These are phyloP conservation scores for Sebastes trivittatus DNA, from an alignment of 2,797 vertebrate genomes.

Conservation along the genomic window DNA sequence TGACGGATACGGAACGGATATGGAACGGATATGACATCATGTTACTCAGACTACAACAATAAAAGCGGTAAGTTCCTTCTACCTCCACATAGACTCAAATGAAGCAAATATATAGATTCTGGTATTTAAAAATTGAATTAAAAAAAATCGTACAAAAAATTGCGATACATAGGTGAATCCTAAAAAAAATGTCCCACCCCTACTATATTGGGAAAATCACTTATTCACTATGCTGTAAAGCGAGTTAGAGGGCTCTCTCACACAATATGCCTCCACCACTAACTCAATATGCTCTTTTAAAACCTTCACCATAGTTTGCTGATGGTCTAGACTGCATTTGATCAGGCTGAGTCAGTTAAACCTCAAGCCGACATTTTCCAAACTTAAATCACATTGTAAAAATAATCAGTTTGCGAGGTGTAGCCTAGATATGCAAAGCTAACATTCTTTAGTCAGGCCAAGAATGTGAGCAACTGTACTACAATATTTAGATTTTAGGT, in stretches of 20 bases:
- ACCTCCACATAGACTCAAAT: too few species aligned
- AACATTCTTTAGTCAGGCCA: neutral
- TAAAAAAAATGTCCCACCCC: too few species aligned
- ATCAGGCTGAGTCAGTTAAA: neutral
- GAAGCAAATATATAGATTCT: too few species aligned
- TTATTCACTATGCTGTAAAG: neutral
- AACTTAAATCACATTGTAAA: neutral
- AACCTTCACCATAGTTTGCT: neutral
- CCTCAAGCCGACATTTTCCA: neutral
- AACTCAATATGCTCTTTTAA: neutral
- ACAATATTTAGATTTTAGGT: too few species aligned
- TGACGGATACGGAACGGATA: too few species aligned
- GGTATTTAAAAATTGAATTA: accelerated
- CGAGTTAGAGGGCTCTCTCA: neutral
- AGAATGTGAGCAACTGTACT: too few species aligned
- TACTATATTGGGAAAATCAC: too few species aligned
- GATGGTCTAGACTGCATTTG: neutral
- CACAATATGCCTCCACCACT: neutral
- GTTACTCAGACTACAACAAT: too few species aligned
- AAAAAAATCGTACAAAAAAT: too few species aligned
- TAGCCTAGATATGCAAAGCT: neutral
- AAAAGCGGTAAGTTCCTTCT: too few species aligned
- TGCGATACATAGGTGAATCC: too few species aligned
- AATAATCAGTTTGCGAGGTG: neutral
- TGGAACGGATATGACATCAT: too few species aligned